These are phyloP conservation scores for Boulengeromyrus knoepffleri DNA, from an alignment of 2,113 vertebrate genomes.

Conservation along the genomic window DNA sequence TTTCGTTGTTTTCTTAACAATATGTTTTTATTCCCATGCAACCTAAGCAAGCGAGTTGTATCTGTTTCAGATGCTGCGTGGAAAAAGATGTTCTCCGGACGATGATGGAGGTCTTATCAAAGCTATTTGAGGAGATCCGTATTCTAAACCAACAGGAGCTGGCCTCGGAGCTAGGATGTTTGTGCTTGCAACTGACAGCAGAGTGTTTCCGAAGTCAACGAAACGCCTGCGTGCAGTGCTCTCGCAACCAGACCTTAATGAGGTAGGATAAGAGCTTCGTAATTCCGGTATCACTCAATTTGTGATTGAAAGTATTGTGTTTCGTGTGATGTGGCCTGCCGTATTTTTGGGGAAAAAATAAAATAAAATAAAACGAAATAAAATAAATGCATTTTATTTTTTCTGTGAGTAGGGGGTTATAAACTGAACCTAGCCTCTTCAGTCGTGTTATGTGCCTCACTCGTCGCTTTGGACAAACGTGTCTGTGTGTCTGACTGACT, in stretches of 20 bases:
- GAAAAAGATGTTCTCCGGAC: conserved; percentile 23
- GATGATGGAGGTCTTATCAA: conserved; percentile 44
- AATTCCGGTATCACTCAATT: not conserved
- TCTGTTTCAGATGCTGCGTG: conserved; percentile 28
- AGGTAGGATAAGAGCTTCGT: conserved; percentile 56
- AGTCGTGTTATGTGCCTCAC: not conserved
- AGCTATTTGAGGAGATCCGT: conserved; percentile 41
- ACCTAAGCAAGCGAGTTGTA: not conserved
- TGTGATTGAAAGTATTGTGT: not conserved
- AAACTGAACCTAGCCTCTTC: not conserved
- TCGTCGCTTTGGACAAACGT: not conserved
- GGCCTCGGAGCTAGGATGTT: conserved; percentile 8
- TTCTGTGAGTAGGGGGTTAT: not conserved
- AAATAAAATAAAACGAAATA: not conserved
- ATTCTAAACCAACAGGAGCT: not conserved
- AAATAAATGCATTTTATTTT: not conserved
- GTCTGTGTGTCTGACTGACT: not conserved
- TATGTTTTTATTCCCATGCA: not conserved
- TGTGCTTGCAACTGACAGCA: conserved; percentile 60
- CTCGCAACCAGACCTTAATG: conserved; percentile 70
- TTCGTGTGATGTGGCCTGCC: not conserved
- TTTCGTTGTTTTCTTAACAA: not conserved
- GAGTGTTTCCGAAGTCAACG: conserved; percentile 89
- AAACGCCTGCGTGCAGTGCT: conserved; percentile 80
- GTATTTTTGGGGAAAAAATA: not conserved